Conservation (phyloP, 2,888 invertebrate genomes). For the Beris chalybata region DNA sequence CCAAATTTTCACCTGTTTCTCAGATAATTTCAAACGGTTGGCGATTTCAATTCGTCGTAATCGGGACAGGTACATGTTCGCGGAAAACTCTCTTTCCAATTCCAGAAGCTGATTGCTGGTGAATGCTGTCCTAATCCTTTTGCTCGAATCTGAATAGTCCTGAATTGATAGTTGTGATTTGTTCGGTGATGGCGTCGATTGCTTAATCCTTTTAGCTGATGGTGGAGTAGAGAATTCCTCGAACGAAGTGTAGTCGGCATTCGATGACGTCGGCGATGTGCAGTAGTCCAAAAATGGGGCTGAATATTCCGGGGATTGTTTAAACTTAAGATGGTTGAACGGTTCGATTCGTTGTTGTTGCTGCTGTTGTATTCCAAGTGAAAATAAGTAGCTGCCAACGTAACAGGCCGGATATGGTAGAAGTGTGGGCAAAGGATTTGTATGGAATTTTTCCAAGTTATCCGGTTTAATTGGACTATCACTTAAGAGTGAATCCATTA, state of each 20-base stretch:
- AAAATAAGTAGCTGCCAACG: slow-evolving; percentile 66
- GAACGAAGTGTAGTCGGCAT: slow-evolving; percentile 34
- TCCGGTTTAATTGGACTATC: slow-evolving; percentile 59
- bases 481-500: slow-evolving; percentile 78
- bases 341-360: slow-evolving; percentile 54
- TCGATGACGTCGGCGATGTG: slow-evolving; percentile 52
- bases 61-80: slow-evolving; percentile 89
- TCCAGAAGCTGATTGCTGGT: slow-evolving; percentile 87
- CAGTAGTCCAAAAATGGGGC: slow-evolving; percentile 45
- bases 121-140: slow-evolving; percentile 90
- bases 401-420: slow-evolving; percentile 68
- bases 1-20: slow-evolving; percentile 96
- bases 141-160: slow-evolving; percentile 70
- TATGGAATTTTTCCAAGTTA: slow-evolving; percentile 40
- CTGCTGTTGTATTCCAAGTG: slow-evolving; percentile 66
- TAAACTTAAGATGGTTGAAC: slow-evolving; percentile 33
- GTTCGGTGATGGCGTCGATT: slow-evolving; percentile 44
- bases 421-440: slow-evolving; percentile 53
- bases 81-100: slow-evolving; percentile 83
- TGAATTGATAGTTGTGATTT: slow-evolving; percentile 47
- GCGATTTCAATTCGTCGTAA: slow-evolving; percentile 91
- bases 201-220: slow-evolving; percentile 48
- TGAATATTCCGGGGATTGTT: slow-evolving; percentile 40
- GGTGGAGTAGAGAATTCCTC: slow-evolving; percentile 40
- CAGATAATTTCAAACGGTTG: slow-evolving; percentile 80